Base-by-base conservation (phyloP, 1,140 invertebrate genomes). In the Anastrepha obliqua region DNA sequence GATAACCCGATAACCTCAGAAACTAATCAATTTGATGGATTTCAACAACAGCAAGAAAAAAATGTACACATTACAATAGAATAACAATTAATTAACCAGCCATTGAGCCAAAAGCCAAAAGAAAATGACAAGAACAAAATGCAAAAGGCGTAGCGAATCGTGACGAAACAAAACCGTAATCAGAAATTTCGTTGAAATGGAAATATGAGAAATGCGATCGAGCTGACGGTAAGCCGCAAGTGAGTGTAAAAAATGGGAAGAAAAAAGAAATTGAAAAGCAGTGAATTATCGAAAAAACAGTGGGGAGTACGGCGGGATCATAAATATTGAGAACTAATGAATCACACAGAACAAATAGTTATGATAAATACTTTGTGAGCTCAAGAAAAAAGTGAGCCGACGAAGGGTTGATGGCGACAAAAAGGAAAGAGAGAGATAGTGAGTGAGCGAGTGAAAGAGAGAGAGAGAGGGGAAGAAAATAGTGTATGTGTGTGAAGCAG, bases 11-110 rank as follows among this genome's bases (percentile, higher is more conserved):
- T 81, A 81, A 81, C 47, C 74, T 47, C 13, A 81, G 47, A 55
- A 81, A 81, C 51, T 81, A 81, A 81, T 81, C 74, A 81, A 81
- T 81, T 81, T 81, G 74, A 81, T 81, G 74, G 74, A 81, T 81
- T 81, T 81, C 74, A 81, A 55, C 74, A 55, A n/a, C 74, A 81
- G 74, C 74, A 55, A 6, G 6, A 55, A 55, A 55, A 29, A 29
- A 20, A 81, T 17, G 74, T 55, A 81, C 74, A 81, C 17, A 81
- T 81, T 81, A 81, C 74, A 81, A 81, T 81, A 81, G 74, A 29
- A 55, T 55, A 55, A 81, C 74, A 81, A 81, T 81, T 81, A 81
- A 81, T 81, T 81, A 81, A 81, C 74, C 51, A 81, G 74, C 74
- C 55, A 81, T 81, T 81, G 74, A 81, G 44, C 13, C 42, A 55